These are phyloP conservation scores for Carcinoscorpius rotundicauda DNA, from an alignment of 1,140 invertebrate genomes.

Conservation along the genomic window DNA sequence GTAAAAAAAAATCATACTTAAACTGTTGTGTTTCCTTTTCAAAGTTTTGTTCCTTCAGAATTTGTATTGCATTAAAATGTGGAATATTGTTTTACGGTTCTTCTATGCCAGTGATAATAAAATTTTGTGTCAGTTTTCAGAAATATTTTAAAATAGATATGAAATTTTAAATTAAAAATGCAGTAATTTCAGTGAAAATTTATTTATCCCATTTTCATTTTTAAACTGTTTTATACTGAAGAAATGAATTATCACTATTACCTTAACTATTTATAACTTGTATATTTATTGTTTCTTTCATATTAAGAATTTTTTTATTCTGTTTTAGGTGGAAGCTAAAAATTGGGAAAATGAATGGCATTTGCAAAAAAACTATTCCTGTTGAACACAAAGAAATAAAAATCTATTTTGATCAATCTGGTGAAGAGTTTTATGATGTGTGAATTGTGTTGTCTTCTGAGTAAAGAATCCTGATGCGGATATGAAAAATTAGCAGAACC, in stretches of 20 bases:
- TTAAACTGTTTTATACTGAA: not conserved
- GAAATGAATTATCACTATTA: not conserved
- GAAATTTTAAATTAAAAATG: not conserved
- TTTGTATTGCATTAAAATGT: too few species aligned
- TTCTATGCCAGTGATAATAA: too few species aligned
- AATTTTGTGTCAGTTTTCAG: not conserved
- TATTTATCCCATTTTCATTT: not conserved
- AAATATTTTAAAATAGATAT: not conserved
- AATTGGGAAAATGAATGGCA: conserved; percentile 15
- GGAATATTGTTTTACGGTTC: too few species aligned
- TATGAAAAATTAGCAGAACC: conserved; percentile 34
- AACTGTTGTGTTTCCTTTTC: too few species aligned
- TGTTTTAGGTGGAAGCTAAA: conserved; percentile 19
- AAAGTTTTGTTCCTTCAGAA: too few species aligned
- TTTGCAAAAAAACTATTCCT: conserved; percentile 19
- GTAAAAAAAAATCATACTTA: too few species aligned
- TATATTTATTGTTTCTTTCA: not conserved
- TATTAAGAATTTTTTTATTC: not conserved
- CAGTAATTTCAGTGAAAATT: not conserved
- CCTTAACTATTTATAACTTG: not conserved
- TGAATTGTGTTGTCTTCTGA: conserved; percentile 60
- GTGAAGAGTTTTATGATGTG: conserved; percentile 37
- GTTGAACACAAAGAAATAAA: conserved; percentile 27
- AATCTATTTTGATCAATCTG: conserved; percentile 32
- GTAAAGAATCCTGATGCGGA: conserved; percentile 63